A percentile compares a stretch with the other conserved stretches of the same genome.
These are phyloP conservation scores for Panagrolaimus sp. DNA, from an alignment of 1,140 invertebrate genomes.

Conservation along the genomic window DNA sequence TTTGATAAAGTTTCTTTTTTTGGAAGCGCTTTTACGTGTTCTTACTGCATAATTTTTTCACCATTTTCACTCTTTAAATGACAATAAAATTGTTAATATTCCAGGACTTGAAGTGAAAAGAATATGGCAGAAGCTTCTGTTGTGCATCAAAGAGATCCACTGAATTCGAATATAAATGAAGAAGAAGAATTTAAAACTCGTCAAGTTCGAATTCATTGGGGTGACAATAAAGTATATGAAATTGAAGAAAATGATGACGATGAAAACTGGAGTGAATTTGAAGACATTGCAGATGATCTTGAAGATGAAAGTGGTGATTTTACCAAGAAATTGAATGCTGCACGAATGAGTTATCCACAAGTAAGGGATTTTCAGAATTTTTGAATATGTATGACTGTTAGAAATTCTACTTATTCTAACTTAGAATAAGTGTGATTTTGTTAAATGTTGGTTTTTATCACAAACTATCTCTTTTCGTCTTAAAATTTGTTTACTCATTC, in stretches of 20 bases:
- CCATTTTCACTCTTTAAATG: background rate
- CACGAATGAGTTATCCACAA: slow-evolving; percentile 22
- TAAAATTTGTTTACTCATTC: no score
- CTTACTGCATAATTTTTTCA: background rate
- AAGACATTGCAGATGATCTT: slow-evolving; percentile 52
- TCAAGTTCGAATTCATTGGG: background rate
- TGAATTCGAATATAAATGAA: background rate
- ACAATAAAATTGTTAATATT: background rate
- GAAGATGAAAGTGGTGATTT: slow-evolving; percentile 59
- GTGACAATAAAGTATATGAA: background rate
- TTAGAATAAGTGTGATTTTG: no score
- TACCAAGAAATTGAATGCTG: slow-evolving; percentile 58
- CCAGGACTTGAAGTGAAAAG: background rate
- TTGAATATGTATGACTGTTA: no score
- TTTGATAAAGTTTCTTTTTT: background rate
- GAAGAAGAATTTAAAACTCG: background rate
- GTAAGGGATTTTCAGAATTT: slow-evolving; percentile 26
- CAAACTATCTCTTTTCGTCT: no score
- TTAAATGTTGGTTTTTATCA: no score
- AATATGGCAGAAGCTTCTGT: background rate
- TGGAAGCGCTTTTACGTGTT: background rate
- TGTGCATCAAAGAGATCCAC: background rate
- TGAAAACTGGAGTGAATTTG: slow-evolving; percentile 42
- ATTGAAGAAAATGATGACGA: slow-evolving; percentile 17
- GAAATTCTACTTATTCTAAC: no score